Evolutionary conservation across 2,113 vertebrate genomes (phyloP).

Genomic region (Thermophis baileyi): DNA sequence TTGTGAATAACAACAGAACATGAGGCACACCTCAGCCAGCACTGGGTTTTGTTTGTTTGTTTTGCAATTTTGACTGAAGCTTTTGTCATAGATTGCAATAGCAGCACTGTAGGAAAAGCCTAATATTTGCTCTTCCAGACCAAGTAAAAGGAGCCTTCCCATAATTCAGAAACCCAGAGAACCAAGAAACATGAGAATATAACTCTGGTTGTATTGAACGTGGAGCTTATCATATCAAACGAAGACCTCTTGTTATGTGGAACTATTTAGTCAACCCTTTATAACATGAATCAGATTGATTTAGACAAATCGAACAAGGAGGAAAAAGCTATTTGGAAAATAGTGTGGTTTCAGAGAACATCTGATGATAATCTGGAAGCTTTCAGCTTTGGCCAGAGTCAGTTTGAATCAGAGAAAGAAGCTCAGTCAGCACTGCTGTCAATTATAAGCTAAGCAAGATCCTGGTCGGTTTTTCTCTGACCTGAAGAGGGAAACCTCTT

Average conservation of each 20-base stretch:
- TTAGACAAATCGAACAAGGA: not conserved
- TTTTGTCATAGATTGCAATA: not conserved
- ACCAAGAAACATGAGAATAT: not conserved
- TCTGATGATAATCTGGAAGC: not conserved
- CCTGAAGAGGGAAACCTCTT: not conserved
- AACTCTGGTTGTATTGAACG: not conserved
- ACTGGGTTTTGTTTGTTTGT: not conserved
- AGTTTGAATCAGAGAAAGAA: not conserved
- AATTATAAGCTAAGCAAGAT: not conserved
- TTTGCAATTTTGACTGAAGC: not conserved
- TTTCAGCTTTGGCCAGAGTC: not conserved
- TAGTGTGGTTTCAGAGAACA: not conserved
- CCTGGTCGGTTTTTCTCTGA: not conserved
- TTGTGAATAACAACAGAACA: not conserved
- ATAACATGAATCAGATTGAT: not conserved
- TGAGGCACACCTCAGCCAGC: not conserved
- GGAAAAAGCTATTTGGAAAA: not conserved
- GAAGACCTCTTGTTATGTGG: no score
- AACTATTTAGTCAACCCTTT: not conserved
- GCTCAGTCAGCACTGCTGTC: not conserved
- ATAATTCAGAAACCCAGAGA: not conserved
- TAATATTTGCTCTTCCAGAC: not conserved
- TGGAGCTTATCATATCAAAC: not conserved
- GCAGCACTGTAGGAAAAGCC: not conserved
- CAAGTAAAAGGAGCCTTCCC: not conserved